Evolutionary conservation across 2,797 vertebrate genomes (phyloP).

Genomic region (Phoeniculus purpureus): DNA sequence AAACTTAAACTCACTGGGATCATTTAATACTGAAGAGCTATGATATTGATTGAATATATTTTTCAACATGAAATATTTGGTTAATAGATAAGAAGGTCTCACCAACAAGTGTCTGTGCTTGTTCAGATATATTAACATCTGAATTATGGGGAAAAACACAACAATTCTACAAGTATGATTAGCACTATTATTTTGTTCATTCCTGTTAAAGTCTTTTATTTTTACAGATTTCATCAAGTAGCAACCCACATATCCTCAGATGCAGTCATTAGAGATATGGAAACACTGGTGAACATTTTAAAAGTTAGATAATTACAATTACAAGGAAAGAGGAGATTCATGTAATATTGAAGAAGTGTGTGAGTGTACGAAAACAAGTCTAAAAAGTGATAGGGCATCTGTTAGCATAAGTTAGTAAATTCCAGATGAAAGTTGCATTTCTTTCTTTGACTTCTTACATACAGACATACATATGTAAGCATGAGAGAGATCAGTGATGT

Average conservation of each 20-base stretch:
- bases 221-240: neutral
- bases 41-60: neutral
- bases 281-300: neutral
- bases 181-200: neutral
- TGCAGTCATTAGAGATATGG: neutral
- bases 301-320: neutral
- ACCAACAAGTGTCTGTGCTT: neutral
- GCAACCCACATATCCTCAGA: neutral
- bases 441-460: neutral
- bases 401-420: neutral
- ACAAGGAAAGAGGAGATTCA: neutral
- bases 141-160: neutral
- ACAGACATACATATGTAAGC: neutral
- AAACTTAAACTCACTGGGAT: neutral
- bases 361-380: neutral
- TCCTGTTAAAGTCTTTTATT: neutral
- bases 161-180: neutral
- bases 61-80: neutral
- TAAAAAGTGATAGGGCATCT: neutral
- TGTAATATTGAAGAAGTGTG: fast-evolving
- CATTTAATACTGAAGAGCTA: neutral
- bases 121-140: neutral
- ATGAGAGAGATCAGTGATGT: neutral
- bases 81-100: neutral
- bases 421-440: neutral